Base-by-base conservation (phyloP, 2,113 vertebrate genomes). In the Notarius lentiginosus region DNA sequence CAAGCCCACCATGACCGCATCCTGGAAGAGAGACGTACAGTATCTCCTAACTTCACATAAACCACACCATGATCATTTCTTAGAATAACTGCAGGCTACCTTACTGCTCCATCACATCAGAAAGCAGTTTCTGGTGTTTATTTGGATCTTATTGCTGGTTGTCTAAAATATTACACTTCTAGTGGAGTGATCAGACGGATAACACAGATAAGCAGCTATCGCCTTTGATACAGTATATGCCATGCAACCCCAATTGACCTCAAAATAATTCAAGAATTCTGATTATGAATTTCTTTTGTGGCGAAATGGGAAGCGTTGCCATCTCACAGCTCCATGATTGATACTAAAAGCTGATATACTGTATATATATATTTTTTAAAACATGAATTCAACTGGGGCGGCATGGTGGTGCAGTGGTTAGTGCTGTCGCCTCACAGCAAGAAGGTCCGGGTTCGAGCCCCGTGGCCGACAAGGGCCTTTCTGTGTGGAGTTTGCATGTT, bases 1-100 rank as follows among this genome's bases (percentile, higher is more conserved):
- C 18, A 99, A 94, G 72, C 98, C 98, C 53, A 98, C 97, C 94
- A 99, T 88, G 89, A 99, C 87, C 27, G 97, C 97, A 82, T 98
- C 95, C 98, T 99, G 90, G 27, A 34, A 4, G 60, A 58, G 72
- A 47, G 34, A 83, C 51, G 5, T 11, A 72, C 10, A 73, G 41
- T 30, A 30, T 72, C 41, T 34, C 10, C 49, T 9, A 18, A 10
- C 18, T 73, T 73, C 70, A 17, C 34, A 41, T 18, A 73, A 47
- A 47, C 34, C 70, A 72, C 8, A 17, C 30, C 17, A 41, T 4
- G 34, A 20, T 73, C 17, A 47, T 41, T 47, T 17, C 20, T 47
- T 73, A 47, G 34, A 73, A 20, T 73, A 73, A 73, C 22, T 47
- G 30, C 27, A 30, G 12, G n/a, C 11, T 30, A 68, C 15, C 15